These are phyloP conservation scores for Blastobasis adustella DNA, from an alignment of 2,888 invertebrate species.

Conservation along the genomic window DNA sequence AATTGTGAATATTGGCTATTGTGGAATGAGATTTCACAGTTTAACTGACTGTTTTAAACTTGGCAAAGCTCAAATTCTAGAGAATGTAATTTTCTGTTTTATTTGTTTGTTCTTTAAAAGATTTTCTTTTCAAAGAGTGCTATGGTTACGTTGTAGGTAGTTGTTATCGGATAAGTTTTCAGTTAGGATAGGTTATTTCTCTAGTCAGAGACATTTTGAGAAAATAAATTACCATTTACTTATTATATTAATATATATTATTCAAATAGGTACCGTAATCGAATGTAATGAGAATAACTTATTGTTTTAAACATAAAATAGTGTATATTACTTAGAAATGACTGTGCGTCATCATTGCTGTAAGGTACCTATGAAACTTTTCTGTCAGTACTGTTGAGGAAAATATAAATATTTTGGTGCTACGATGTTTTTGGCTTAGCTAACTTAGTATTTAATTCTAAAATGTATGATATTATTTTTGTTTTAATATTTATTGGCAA, in stretches of 20 bases:
- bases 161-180: constrained; percentile 48
- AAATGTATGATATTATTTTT: constrained; percentile 38
- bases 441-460: constrained; percentile 65
- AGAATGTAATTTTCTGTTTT: constrained; percentile 31
- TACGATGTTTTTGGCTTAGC: constrained; percentile 69
- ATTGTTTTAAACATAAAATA: constrained; percentile 50
- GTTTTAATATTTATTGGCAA: constrained; percentile 59
- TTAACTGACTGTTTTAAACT: constrained; percentile 38
- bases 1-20: constrained; percentile 17
- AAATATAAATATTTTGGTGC: constrained; percentile 62
- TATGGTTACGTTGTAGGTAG: constrained; percentile 57
- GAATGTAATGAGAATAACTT: constrained; percentile 61
- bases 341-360: constrained; percentile 46
- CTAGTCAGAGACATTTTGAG: constrained; percentile 72
- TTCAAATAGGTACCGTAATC: constrained; percentile 55
- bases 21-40: constrained; percentile 67
- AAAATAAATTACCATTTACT: constrained; percentile 69
- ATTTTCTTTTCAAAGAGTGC: constrained; percentile 61
- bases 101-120: constrained; percentile 27
- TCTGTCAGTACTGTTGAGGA: constrained; percentile 57
- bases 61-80: constrained; percentile 69
- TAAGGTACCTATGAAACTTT: constrained; percentile 51
- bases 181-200: constrained; percentile 65
- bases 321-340: constrained; percentile 39
- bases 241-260: constrained; percentile 45